Conservation (phyloP, 1,140 invertebrate genomes). For the Anagrus nilaparvatae region DNA sequence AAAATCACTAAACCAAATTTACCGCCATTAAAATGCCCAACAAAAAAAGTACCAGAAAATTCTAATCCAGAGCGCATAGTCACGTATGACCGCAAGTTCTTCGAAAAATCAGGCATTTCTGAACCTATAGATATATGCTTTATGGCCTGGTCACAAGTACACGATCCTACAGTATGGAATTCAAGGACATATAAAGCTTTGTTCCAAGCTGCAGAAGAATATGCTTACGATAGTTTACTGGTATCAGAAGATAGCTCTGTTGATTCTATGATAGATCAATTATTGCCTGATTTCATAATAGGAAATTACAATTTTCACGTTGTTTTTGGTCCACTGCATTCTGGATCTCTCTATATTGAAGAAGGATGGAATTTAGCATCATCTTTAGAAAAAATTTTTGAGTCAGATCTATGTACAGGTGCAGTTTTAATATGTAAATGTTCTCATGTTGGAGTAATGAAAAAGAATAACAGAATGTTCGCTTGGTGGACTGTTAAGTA, state of each 20-base stretch:
- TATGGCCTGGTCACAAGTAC: slow-evolving; percentile 37
- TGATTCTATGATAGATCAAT: slow-evolving; percentile 20
- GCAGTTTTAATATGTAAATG: slow-evolving; percentile 27
- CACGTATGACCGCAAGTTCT: slow-evolving; percentile 22
- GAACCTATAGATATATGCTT: slow-evolving; percentile 33
- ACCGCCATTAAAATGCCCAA: slow-evolving; percentile 20
- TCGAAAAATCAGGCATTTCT: slow-evolving; percentile 17
- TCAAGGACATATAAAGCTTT: slow-evolving; percentile 26
- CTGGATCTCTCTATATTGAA: slow-evolving; percentile 22
- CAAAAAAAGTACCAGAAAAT: not conserved
- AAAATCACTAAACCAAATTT: slow-evolving; percentile 23
- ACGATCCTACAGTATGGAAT: slow-evolving; percentile 32
- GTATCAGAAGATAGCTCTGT: slow-evolving; percentile 23
- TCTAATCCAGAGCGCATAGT: slow-evolving; percentile 10
- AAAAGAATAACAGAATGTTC: slow-evolving; percentile 24
- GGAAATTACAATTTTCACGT: slow-evolving; percentile 33
- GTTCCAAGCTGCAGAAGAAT: slow-evolving; percentile 27
- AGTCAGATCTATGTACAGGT: slow-evolving; percentile 29
- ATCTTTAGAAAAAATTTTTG: slow-evolving; percentile 30
- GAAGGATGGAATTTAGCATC: slow-evolving; percentile 30
- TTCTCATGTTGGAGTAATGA: slow-evolving; percentile 30
- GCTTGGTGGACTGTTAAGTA: slow-evolving; percentile 31
- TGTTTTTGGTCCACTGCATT: slow-evolving; percentile 31
- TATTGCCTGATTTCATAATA: slow-evolving; percentile 31
- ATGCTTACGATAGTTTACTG: slow-evolving; percentile 25